Base-by-base conservation (phyloP, 2,797 vertebrate genomes). In the Notolepis coatsorum region DNA sequence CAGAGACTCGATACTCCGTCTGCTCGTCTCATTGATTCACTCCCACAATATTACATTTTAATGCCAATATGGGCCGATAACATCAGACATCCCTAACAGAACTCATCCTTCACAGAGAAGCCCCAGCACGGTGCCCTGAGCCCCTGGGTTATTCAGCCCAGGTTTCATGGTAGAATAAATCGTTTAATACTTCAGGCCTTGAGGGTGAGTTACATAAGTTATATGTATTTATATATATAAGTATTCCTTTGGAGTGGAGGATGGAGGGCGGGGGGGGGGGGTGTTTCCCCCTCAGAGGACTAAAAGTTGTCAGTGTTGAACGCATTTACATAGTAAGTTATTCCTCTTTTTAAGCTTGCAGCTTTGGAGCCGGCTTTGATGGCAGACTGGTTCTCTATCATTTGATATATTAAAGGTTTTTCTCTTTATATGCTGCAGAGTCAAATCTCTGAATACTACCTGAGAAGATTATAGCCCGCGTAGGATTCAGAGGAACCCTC, bases 261-360 rank as follows among this genome's bases (percentile, higher is more conserved):
- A 63, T 71, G 54, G 64, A 7, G 65, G 61, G 45, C 60, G 50
- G 66, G 64, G 9, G 65, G 61, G 45, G 61, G 50, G 66, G 42
- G 65, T 71, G 54, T 27, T 55, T 38, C 27, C 5, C 49, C 15
- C 23, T 86, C 60, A 59, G 67, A 65, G 74, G 80, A 75, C 75
- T 85, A 78, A 66, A 77, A 85, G 82, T 74, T 80, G 78, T 85
- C 56, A 72, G 73, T 49, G 71, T 74, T 73, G 84, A 85, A 89
- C 85, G 86, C 70, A 89, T 90, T 90, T 87, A 80, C 85, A 89
- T 87, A 83, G 63, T 74, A 78, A 87, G 74, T 80, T 69, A 62
- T 80, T 55, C 65, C 61, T 50, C 38, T 79, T 90, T 88, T 88
- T 88, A 88, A 88, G 83, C 80, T 81, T 1, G 48, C 64, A 75